These are phyloP conservation scores for Mya arenaria DNA, from an alignment of 1,140 invertebrate species.

Conservation along the genomic window DNA sequence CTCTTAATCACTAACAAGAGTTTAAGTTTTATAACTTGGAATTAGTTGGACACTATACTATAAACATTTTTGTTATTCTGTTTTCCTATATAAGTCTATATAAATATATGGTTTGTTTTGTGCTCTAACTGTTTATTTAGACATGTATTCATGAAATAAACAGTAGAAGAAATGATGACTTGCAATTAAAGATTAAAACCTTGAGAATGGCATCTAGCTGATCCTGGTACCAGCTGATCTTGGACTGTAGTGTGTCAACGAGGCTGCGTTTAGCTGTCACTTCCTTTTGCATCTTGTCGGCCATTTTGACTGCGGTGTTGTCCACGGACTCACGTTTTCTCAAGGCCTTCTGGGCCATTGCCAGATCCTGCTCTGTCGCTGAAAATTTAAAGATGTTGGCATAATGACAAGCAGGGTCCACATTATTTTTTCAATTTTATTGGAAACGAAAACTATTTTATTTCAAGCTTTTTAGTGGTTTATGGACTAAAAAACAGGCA, in stretches of 20 bases:
- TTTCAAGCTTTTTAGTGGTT: not conserved
- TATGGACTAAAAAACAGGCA: not conserved
- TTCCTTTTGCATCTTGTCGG: conserved; percentile 79
- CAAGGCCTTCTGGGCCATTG: conserved; percentile 73
- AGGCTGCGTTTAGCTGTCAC: conserved; percentile 77
- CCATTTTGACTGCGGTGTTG: conserved; percentile 76
- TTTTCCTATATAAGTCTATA: no score
- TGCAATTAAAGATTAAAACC: no score
- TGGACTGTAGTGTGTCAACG: conserved; percentile 74
- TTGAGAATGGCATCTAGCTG: conserved; percentile 52
- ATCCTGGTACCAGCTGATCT: conserved; percentile 74
- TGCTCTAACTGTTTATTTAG: no score
- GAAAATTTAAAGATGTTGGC: conserved; percentile 15
- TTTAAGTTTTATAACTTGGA: no score
- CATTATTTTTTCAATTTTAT: not conserved
- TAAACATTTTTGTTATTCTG: no score
- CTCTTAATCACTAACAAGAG: no score
- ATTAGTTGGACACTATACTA: no score
- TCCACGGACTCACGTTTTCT: conserved; percentile 73
- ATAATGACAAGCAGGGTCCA: not conserved
- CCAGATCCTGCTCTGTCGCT: conserved; percentile 75
- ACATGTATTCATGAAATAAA: no score
- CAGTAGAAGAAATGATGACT: no score
- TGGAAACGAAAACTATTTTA: no score
- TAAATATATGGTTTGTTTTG: no score